Base-by-base conservation (phyloP, 2,113 vertebrate genomes). In the Tetraodon nigroviridis region DNA sequence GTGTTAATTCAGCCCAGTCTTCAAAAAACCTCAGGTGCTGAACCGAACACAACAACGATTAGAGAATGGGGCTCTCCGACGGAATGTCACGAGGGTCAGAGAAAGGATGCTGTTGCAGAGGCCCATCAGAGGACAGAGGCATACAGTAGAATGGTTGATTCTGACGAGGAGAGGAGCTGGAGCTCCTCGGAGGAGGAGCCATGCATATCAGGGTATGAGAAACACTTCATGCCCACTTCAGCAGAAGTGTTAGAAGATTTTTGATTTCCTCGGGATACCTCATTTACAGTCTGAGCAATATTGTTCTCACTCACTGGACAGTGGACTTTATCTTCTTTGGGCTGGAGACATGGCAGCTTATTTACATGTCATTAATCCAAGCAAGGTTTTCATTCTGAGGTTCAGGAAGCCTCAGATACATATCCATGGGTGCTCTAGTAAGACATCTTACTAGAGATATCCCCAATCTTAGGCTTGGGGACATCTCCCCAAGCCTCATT, bases 121-220 rank as follows among this genome's bases (percentile, higher is more conserved):
- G 15, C n/a, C 15, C 4, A 19, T 4, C 6, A 69, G 51, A 64
- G n/a, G 14, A 68, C 20, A 74, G 40, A 84, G 47, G 69, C 69
- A 1, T 88, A 89, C 73, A 89, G 82, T 51, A 80, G 79, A 76
- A 88, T 89, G 75, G 45, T 81, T 18, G 86, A 90, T 67, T 81
- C 80, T 0, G 81, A 86, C 16, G 79, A 82, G 27, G 88, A 86
- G 22, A 67, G 17, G 47, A 51, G n/a, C 16, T 69, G 27, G 55
- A 79, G 50, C 70, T 77, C 65, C 37, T 64, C 56, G 17, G 80
- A 79, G 7, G 84, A 82, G 6, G 77, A 80, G 21, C 22, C 46
- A 17, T 41, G 49, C 2, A 22, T 29, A 1, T 74, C 75, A 27
- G 88, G 80, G 24, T 90, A 90, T 1, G 89, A 90, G 66, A 85